Conservation (phyloP, 1,140 invertebrate species). For the Dolichoris vasculosae region DNA sequence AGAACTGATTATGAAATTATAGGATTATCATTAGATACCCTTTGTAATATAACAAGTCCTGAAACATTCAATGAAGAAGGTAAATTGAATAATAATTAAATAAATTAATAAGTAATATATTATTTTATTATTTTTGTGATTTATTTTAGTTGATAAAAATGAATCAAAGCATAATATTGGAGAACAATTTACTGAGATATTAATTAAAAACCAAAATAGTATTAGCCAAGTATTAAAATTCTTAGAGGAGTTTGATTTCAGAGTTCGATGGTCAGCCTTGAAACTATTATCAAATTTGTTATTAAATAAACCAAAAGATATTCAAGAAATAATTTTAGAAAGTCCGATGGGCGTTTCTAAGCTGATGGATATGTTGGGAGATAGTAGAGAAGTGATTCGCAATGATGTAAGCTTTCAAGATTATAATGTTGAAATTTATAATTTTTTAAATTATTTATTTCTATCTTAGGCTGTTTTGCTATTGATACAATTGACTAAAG, state of each 20-base stretch:
- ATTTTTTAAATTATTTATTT: constrained; percentile 22
- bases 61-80: constrained; percentile 89
- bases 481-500: constrained; percentile 94
- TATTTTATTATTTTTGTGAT: background rate
- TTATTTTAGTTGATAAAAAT: constrained; percentile 70
- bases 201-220: constrained; percentile 93
- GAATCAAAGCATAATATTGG: constrained; percentile 77
- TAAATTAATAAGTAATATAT: background rate
- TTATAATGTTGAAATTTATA: constrained; percentile 2
- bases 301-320: constrained; percentile 88
- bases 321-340: constrained; percentile 95
- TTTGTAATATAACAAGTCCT: constrained; percentile 92
- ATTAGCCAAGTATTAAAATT: constrained; percentile 89
- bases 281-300: constrained; percentile 89
- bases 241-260: constrained; percentile 97
- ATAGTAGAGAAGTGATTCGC: constrained; percentile 95
- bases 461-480: constrained; percentile 84
- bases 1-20: constrained; percentile 93
- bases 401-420: constrained; percentile 91
- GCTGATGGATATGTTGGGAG: constrained; percentile 95
- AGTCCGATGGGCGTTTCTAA: constrained; percentile 98
- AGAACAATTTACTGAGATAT: constrained; percentile 98
- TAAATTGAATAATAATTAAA: constrained; percentile 61
- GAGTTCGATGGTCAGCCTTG: constrained; percentile 90
- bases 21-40: constrained; percentile 91